Evolutionary conservation across 2,888 invertebrate genomes (phyloP).

Genomic region (Drosophila nr. perissopoda): DNA sequence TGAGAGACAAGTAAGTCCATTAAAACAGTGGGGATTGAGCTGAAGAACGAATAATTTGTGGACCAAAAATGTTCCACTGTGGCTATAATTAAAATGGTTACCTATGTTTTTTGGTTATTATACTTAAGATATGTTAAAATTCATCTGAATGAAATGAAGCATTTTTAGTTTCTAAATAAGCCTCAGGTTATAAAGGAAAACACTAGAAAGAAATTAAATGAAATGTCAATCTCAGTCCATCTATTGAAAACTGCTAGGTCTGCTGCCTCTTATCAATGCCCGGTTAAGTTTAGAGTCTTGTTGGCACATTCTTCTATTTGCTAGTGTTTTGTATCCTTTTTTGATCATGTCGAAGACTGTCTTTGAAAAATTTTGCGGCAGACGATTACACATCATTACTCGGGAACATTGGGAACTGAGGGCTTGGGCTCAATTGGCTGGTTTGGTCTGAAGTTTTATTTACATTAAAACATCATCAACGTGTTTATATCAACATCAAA

Average conservation of each 20-base stretch:
- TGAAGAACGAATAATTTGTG: too few relatives aligned
- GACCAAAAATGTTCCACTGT: too few relatives aligned
- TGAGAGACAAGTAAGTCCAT: background rate
- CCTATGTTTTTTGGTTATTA: background rate
- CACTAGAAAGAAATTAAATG: background rate
- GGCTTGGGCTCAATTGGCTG: slow-evolving; percentile 25
- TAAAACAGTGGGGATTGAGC: background rate
- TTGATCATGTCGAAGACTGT: slow-evolving; percentile 15
- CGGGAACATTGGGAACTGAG: slow-evolving; percentile 10
- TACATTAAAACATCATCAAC: slow-evolving; percentile 81
- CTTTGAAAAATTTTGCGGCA: slow-evolving; percentile 36
- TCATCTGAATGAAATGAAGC: background rate
- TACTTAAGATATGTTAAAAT: background rate
- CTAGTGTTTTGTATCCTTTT: slow-evolving; percentile 3
- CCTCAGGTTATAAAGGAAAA: background rate
- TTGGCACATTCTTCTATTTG: background rate
- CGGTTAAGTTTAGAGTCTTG: background rate
- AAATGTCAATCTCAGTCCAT: background rate
- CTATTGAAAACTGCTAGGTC: background rate
- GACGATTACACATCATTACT: slow-evolving; percentile 76
- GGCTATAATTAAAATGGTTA: background rate
- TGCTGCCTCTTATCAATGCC: background rate
- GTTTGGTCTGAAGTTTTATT: slow-evolving; percentile 61
- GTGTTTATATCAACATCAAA: slow-evolving; percentile 81
- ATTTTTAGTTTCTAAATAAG: background rate